Evolutionary conservation across 2,113 vertebrate species (phyloP), one percentile per base, ranked within the genome.

Genomic region (Tursiops truncatus): DNA sequence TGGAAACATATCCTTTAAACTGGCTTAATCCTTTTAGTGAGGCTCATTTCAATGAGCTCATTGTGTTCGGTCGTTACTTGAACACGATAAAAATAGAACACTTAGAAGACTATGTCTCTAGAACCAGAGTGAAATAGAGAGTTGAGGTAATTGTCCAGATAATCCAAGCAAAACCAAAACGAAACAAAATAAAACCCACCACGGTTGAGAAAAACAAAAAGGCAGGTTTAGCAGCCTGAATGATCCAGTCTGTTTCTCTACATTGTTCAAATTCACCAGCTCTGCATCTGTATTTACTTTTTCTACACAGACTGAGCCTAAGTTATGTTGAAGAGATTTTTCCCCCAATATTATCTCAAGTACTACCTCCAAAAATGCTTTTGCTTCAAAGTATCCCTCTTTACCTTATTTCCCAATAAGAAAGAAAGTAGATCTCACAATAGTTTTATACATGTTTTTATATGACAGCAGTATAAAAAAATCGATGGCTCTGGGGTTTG

Each of bases 121-220:
- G 97, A 96, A 88, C 36, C 73, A 50, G 89, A 87, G 79, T 80
- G 89, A 97, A 97, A 98, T 62, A 86, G 96, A 97, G 97, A 97
- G 95, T 96, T 82, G 94, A 96, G 74, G 96, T 96, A 98, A 98
- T 97, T 98, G 96, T 95, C 95, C 93, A 91, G 95, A 94, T 97
- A 97, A 98, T 96, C 96, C 96, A 97, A 97, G 95, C 92, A 96
- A 97, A 98, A 97, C 96, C 89, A 92, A 96, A 97, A 91, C 9
- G 44, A 93, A 97, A 94, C 95, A 97, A 95, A 98, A 97, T 87
- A 77, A 97, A 98, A 96, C 86, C 86, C 89, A 70, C 93, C 60
- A 82, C 95, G 8, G 79, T 71, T 94, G 96, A 89, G 21, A 0
- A 1, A n/a, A 33, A 74, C 60, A 63, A 53, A 71, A 92, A 95